A percentile compares a stretch with the other conserved stretches of the same genome.
phyloP scores from a whole-genome alignment of 2,888 invertebrate genomes.

The Eurytoma adleriae region DNA sequence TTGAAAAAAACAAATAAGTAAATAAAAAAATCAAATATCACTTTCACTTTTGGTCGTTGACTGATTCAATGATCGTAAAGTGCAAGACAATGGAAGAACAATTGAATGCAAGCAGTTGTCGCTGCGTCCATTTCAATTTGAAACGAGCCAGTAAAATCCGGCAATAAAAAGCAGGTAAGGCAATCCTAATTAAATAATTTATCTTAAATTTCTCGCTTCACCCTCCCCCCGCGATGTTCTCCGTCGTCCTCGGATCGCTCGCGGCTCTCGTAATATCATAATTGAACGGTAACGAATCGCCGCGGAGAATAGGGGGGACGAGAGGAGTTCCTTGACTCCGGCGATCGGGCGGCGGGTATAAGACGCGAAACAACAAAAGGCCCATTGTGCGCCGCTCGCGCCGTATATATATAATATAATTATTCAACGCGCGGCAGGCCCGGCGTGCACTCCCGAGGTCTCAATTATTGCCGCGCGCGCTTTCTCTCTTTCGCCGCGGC shows the following conservation, averaged over 20 bases:
- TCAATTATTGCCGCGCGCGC: slow-evolving; percentile 51
- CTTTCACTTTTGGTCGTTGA: not conserved
- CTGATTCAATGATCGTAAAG: slow-evolving; percentile 6
- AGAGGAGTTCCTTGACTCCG: slow-evolving; percentile 54
- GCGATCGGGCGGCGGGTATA: not conserved
- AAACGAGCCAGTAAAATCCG: slow-evolving; percentile 8
- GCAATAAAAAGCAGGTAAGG: slow-evolving; percentile 24
- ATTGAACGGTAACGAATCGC: slow-evolving; percentile 51
- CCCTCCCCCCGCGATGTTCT: slow-evolving; percentile 1
- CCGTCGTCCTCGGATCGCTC: not conserved
- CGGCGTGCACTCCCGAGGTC: slow-evolving; percentile 59
- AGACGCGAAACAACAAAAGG: slow-evolving; percentile 65
- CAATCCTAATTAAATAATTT: slow-evolving; percentile 41
- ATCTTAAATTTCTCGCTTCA: not conserved
- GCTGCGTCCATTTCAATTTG: slow-evolving; percentile 32
- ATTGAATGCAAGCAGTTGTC: slow-evolving; percentile 24
- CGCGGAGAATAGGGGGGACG: slow-evolving; percentile 16
- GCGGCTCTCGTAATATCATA: slow-evolving; percentile 28
- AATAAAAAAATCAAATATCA: not conserved
- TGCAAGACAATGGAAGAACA: not conserved
- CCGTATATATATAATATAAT: slow-evolving; percentile 64
- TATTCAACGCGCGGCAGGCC: slow-evolving; percentile 64
- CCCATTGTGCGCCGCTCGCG: slow-evolving; percentile 65
- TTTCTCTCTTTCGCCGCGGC: slow-evolving; percentile 5
- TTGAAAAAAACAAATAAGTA: not conserved